Percentiles rank a stretch among this genome's conserved stretches.
phyloP scores from a whole-genome alignment of 2,113 vertebrate genomes.

The Pagrus major region DNA sequence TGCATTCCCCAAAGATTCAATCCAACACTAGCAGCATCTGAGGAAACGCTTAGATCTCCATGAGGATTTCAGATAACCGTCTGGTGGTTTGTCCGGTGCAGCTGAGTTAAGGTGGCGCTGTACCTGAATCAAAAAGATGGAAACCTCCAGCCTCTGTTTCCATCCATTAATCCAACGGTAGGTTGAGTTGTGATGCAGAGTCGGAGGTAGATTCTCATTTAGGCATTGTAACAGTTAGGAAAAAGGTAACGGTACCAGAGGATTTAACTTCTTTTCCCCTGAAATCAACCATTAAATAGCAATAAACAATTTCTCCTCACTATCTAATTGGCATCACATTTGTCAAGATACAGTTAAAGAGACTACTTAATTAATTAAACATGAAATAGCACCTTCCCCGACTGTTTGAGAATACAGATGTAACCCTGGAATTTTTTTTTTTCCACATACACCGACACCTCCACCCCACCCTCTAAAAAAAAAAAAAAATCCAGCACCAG shows the following conservation, averaged over 20 bases:
- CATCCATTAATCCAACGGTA: not conserved
- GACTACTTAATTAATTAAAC: conserved; percentile 86
- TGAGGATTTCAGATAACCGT: not conserved
- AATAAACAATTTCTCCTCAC: conserved; percentile 80
- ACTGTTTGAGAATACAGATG: conserved; percentile 85
- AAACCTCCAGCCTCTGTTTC: not conserved
- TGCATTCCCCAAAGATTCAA: not conserved
- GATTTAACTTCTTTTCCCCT: conserved; percentile 65
- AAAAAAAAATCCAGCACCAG: conserved; percentile 60
- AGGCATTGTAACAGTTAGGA: conserved; percentile 30
- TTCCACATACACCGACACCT: conserved; percentile 51
- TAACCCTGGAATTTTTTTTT: conserved; percentile 65
- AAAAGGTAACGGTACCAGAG: conserved; percentile 46
- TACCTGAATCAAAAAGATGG: not conserved
- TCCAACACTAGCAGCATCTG: too few species aligned
- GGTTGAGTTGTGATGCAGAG: not conserved
- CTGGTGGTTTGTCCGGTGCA: not conserved
- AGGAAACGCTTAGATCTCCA: not conserved
- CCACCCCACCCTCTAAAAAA: conserved; percentile 58
- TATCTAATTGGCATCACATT: conserved; percentile 83
- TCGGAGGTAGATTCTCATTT: conserved; percentile 51
- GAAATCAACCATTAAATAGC: conserved; percentile 83
- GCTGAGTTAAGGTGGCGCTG: not conserved
- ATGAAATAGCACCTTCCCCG: conserved; percentile 84
- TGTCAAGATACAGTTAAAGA: conserved; percentile 84